Evolutionary conservation across 2,888 invertebrate species (phyloP).

Genomic region (Harpalus rubripes): DNA sequence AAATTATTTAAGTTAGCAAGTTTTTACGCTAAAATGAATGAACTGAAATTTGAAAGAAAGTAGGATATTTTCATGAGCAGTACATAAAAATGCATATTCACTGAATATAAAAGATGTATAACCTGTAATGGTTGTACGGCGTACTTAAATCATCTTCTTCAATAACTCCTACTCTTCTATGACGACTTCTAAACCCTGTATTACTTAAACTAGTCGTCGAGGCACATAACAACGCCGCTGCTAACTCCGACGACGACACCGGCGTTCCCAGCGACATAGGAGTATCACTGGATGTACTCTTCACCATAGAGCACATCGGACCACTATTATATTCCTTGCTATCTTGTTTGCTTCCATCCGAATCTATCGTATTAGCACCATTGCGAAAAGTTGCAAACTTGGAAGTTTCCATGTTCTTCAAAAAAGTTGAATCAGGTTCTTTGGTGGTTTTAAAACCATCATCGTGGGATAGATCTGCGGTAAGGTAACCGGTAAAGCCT

Average conservation of each 20-base stretch:
- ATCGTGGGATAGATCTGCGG: slow-evolving; percentile 16
- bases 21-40: background rate
- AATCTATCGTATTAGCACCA: slow-evolving; percentile 65
- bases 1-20: too few species aligned
- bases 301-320: slow-evolving; percentile 74
- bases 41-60: background rate
- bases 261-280: slow-evolving; percentile 77
- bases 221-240: slow-evolving; percentile 79
- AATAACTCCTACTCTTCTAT: slow-evolving; percentile 76
- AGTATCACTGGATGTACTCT: slow-evolving; percentile 78
- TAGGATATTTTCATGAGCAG: background rate
- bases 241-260: slow-evolving; percentile 79
- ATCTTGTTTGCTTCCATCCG: slow-evolving; percentile 66
- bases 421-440: slow-evolving; percentile 75
- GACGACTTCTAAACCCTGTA: slow-evolving; percentile 74
- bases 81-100: background rate
- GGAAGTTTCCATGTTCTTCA: slow-evolving; percentile 76
- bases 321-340: background rate
- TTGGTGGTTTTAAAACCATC: slow-evolving; percentile 37
- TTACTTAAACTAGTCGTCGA: slow-evolving; percentile 78
- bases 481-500: slow-evolving; percentile 15
- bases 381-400: slow-evolving; percentile 73
- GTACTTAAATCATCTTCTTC: slow-evolving; percentile 84
- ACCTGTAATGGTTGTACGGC: slow-evolving; percentile 88
- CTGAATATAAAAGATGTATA: background rate